phyloP scores from a whole-genome alignment of 53 echinoderm and acorn worm species.

The Stichopus horrens region DNA sequence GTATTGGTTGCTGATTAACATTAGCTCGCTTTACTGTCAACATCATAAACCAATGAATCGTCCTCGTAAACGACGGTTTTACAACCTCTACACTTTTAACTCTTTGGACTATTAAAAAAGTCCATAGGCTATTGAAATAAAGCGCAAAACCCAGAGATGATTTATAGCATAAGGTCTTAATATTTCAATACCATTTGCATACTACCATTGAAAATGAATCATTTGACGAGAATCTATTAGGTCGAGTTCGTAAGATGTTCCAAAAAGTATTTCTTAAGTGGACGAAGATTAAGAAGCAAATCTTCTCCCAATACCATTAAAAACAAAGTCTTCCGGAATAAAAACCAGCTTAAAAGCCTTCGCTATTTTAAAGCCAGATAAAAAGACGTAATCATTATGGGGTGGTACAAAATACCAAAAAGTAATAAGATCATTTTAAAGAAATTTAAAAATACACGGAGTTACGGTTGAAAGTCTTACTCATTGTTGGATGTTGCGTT shows the following conservation, averaged over 20 bases:
- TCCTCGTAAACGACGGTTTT: slow-evolving; percentile 15
- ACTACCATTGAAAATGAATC: neutral
- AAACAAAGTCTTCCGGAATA: too few species aligned
- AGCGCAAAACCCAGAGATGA: neutral
- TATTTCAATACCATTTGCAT: neutral
- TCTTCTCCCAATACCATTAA: too few species aligned
- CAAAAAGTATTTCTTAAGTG: neutral
- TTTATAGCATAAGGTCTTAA: neutral
- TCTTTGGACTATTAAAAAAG: slow-evolving; percentile 15
- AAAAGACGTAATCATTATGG: too few species aligned
- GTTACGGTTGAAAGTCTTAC: too few species aligned
- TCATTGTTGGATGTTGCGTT: too few species aligned
- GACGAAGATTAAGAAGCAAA: neutral
- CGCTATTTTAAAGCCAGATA: too few species aligned
- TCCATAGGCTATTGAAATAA: neutral
- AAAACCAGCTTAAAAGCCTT: too few species aligned
- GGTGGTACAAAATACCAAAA: too few species aligned
- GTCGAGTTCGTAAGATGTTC: neutral
- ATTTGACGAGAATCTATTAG: neutral
- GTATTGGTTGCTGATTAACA: neutral
- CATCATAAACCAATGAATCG: slow-evolving; percentile 21
- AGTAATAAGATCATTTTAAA: too few species aligned
- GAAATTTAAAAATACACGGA: too few species aligned
- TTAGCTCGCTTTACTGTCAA: neutral
- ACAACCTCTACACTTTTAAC: neutral